A percentile compares a stretch with the other conserved stretches of the same genome.
Conservation (phyloP, 2,797 vertebrate species). For the Pangasius mekongensis region DNA sequence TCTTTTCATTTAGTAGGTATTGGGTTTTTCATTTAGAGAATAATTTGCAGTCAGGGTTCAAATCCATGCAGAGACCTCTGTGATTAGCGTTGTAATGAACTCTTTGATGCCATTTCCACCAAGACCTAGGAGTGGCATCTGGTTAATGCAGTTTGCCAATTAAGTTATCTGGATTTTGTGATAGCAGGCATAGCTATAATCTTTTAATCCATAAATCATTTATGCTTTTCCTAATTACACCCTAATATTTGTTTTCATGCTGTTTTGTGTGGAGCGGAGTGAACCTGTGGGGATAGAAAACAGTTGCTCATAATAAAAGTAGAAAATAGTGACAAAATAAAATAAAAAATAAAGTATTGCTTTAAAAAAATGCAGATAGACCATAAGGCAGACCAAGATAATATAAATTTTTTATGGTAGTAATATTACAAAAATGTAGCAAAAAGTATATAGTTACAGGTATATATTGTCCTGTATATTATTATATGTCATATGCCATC, state of each 20-base stretch:
- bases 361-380: not conserved
- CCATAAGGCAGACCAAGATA: too few species aligned
- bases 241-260: conserved; percentile 49
- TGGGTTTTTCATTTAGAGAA: conserved; percentile 51
- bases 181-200: conserved; percentile 38
- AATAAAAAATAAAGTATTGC: not conserved
- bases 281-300: not conserved
- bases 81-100: conserved; percentile 61
- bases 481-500: too few species aligned
- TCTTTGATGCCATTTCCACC: conserved; percentile 54
- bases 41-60: conserved; percentile 52
- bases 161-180: conserved; percentile 54
- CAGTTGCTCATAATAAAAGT: not conserved
- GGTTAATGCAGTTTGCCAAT: conserved; percentile 49
- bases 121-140: conserved; percentile 41
- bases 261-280: not conserved
- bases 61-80: conserved; percentile 49
- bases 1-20: conserved; percentile 55
- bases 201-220: conserved; percentile 59
- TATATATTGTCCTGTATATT: too few species aligned
- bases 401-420: too few species aligned
- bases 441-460: too few species aligned
- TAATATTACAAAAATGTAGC: too few species aligned
- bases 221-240: conserved; percentile 54
- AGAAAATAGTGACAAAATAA: not conserved